A percentile compares a stretch with the other conserved stretches of the same genome.
phyloP scores from a whole-genome alignment of 2,888 invertebrate genomes.

The Onchidella celtica region DNA sequence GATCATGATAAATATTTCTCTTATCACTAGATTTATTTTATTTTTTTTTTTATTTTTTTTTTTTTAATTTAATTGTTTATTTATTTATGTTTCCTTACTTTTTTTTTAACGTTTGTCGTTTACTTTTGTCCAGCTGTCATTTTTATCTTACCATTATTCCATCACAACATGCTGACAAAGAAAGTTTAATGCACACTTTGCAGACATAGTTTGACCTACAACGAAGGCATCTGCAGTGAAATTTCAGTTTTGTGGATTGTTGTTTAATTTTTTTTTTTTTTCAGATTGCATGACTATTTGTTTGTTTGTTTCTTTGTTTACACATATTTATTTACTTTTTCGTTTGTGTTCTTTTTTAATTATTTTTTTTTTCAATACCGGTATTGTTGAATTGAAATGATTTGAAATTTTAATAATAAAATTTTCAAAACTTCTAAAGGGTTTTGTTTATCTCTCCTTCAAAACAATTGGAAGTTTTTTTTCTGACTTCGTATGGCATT shows the following conservation, averaged over 20 bases:
- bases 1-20: no score
- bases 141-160: no score
- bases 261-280: not conserved
- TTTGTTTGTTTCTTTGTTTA: constrained; percentile 33
- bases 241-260: not conserved
- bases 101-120: no score
- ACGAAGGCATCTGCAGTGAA: constrained; percentile 19
- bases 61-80: no score
- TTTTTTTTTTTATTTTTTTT: no score
- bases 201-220: constrained; percentile 28
- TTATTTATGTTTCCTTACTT: no score
- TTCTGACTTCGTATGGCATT: no score
- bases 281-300: constrained; percentile 7
- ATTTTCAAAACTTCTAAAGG: not conserved
- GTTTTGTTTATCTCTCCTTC: no score
- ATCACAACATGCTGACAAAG: no score
- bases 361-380: constrained; percentile 25
- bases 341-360: constrained; percentile 8
- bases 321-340: constrained; percentile 10
- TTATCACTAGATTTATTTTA: no score
- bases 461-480: not conserved
- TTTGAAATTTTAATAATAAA: constrained; percentile 40
- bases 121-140: no score
- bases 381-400: constrained; percentile 40
- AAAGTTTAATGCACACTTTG: no score